A percentile compares a stretch with the other conserved stretches of the same genome.
Conservation (phyloP, 2,113 vertebrate species). For the Ariopsis seemanni region DNA sequence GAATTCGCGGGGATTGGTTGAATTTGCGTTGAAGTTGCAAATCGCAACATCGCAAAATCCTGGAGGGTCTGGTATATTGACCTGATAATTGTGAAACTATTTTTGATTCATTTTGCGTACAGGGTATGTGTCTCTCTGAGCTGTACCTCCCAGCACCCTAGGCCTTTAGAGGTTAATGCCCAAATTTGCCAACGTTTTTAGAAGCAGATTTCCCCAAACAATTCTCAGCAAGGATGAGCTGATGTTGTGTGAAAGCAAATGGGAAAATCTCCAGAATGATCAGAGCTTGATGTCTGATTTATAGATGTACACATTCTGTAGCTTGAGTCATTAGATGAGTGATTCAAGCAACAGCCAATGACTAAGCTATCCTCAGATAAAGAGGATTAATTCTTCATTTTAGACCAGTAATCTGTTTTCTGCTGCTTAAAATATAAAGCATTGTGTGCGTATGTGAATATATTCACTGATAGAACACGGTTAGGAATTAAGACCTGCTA, state of each 20-base stretch:
- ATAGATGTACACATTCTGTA: not conserved
- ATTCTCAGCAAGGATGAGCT: not conserved
- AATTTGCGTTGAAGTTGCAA: no score
- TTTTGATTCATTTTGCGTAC: no score
- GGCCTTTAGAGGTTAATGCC: not conserved
- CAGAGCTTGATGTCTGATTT: not conserved
- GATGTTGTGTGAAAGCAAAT: not conserved
- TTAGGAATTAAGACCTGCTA: constrained; percentile 21
- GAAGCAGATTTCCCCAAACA: not conserved
- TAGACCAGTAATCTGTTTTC: constrained; percentile 6
- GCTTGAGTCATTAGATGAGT: not conserved
- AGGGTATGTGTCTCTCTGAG: no score
- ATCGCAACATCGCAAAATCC: no score
- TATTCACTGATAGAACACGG: not conserved
- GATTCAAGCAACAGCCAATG: not conserved
- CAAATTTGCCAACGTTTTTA: not conserved
- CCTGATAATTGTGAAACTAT: no score
- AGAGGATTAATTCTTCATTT: constrained; percentile 16
- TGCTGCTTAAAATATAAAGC: constrained; percentile 8
- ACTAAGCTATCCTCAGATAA: not conserved
- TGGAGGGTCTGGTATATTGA: no score
- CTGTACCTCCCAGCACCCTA: no score
- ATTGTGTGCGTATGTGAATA: not conserved
- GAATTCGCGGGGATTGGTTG: no score
- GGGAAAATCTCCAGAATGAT: not conserved